Evolutionary conservation across 1,140 invertebrate species (phyloP).

Genomic region (Bradynema listronoti): DNA sequence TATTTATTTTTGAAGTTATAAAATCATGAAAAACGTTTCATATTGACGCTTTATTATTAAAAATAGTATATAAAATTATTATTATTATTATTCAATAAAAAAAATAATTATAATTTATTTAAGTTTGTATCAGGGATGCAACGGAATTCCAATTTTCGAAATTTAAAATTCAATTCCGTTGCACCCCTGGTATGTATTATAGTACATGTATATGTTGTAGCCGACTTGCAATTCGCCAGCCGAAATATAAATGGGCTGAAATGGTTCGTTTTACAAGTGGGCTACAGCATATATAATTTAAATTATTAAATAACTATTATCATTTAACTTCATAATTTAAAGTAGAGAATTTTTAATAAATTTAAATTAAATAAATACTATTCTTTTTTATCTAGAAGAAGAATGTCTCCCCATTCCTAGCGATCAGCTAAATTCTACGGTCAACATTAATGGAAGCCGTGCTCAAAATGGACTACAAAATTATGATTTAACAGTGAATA

Average conservation of each 20-base stretch:
- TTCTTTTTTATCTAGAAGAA: constrained; percentile 38
- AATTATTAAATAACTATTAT: neutral
- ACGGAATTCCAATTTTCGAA: too few species aligned
- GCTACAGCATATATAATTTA: constrained; percentile 5
- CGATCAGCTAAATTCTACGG: constrained; percentile 17
- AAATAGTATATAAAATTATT: neutral
- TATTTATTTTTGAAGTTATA: neutral
- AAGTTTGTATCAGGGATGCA: too few species aligned
- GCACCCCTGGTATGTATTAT: too few species aligned
- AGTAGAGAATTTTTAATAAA: neutral
- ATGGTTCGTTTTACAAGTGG: neutral
- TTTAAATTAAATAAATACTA: neutral
- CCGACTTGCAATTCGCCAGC: neutral
- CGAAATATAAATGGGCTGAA: neutral
- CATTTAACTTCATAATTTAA: neutral
- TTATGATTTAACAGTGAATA: constrained; percentile 6
- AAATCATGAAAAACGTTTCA: neutral
- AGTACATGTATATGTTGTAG: too few species aligned
- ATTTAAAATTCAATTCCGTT: too few species aligned
- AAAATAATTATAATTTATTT: too few species aligned
- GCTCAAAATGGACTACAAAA: constrained; percentile 11
- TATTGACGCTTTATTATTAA: neutral
- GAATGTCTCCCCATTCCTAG: constrained; percentile 52
- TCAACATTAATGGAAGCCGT: neutral
- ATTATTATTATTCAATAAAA: neutral